phyloP scores from a whole-genome alignment of 2,113 vertebrate species.

The Elgaria multicarinata region DNA sequence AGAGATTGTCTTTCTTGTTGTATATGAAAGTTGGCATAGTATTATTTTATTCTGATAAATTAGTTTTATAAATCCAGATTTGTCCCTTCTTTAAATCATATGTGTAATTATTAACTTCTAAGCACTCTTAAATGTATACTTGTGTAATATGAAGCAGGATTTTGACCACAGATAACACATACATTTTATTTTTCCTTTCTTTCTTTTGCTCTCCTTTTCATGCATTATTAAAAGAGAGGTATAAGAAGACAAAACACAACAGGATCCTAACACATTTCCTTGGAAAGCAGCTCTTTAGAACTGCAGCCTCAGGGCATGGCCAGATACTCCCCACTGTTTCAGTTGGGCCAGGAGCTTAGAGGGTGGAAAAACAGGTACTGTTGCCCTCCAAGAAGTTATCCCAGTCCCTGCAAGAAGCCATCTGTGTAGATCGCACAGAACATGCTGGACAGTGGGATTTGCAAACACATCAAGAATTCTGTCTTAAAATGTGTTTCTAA shows the following conservation, averaged over 20 bases:
- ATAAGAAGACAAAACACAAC: conserved; percentile 14
- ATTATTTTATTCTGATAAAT: conserved; percentile 7
- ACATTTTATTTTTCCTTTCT: not conserved
- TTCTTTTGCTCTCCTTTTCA: not conserved
- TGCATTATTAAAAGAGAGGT: conserved; percentile 22
- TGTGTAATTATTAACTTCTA: conserved; percentile 22
- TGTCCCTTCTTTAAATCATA: conserved; percentile 13
- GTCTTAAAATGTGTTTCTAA: not conserved
- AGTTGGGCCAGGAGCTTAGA: not conserved
- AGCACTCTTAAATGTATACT: not conserved
- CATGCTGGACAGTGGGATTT: not conserved
- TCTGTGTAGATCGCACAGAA: not conserved
- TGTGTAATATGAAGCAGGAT: not conserved
- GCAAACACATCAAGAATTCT: not conserved
- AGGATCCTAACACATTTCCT: conserved; percentile 3
- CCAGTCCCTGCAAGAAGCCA: not conserved
- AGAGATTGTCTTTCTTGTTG: not conserved
- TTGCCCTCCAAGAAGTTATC: not conserved
- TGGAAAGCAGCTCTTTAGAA: conserved; percentile 3
- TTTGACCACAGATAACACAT: not conserved
- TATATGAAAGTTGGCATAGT: not conserved
- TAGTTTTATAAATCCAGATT: conserved; percentile 24
- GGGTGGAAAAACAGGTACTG: not conserved
- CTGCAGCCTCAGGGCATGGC: not conserved
- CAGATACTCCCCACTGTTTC: not conserved